Base-by-base conservation (phyloP, 2,888 invertebrate genomes). In the Drosophila monieri region DNA sequence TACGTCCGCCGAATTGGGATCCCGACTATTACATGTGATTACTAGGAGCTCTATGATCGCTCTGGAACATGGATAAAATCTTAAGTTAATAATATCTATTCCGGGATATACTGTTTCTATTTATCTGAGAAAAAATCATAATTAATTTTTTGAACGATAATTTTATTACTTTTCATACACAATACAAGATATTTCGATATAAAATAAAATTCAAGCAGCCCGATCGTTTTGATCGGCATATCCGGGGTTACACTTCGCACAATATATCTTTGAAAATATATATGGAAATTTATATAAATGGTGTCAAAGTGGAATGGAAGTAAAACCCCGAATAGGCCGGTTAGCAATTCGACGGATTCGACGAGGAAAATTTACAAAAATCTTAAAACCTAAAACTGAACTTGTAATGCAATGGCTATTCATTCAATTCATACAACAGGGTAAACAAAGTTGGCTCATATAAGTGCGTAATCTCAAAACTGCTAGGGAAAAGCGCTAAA, bases 1-100 rank as follows among this genome's bases (percentile, higher is more conserved):
- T 96, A 49, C 86, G 77, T 12, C 94, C 94, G n/a, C 96, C 96
- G 8, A 95, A 95, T 21, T 91, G 90, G 76, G 83, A 81, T 37
- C 74, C 79, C 12, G 90, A 90, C 59, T 91, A 88, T 58, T 90
- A 88, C 46, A 89, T 90, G 90, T 91, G 78, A 57, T 43, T 18
- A 32, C n/a, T 37, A 35, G 27, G 27, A 55, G 44, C 30, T n/a
- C 39, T 23, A 39, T 23, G 1, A 4, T 10, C 3, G 15, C 21
- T 2, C 8, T 12, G 9, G 6, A n/a, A 15, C 12, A n/a, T 14
- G 6, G 35, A 18, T 35, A 18, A 59, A 66, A 66, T 64, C 68
- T 18, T 44, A 35, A 64, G 46, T 64, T 67, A 37, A 15, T 30
- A 37, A 23, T 10, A 27, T 30, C 21, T 30, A 14, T 12, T 32